These are phyloP conservation scores for Orthonyx spaldingii DNA, from an alignment of 2,113 vertebrate species.

Conservation along the genomic window DNA sequence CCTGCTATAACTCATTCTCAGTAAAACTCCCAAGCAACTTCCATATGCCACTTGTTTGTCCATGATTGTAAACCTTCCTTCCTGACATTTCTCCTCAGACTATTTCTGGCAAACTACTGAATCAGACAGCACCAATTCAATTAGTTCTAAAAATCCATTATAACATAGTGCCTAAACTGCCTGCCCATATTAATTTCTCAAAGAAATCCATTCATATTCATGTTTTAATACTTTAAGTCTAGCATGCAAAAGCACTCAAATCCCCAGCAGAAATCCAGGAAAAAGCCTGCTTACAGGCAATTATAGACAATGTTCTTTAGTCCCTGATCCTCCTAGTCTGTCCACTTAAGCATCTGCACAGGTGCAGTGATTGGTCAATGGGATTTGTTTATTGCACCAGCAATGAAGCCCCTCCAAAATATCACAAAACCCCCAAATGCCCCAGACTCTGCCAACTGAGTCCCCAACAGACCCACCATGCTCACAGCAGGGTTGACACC, in stretches of 20 bases:
- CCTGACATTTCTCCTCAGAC: not conserved
- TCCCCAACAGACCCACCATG: rapidly evolving
- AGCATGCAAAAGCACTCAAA: slow-evolving; percentile 33
- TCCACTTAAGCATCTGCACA: not conserved
- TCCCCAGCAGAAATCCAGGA: slow-evolving; percentile 31
- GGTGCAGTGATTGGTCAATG: not conserved
- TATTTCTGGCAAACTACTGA: not conserved
- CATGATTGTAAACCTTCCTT: not conserved
- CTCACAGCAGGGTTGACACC: not conserved
- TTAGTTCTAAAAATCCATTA: slow-evolving; percentile 49
- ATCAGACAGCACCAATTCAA: slow-evolving; percentile 36
- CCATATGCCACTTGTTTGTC: not conserved
- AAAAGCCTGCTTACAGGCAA: slow-evolving; percentile 9
- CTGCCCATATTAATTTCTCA: slow-evolving; percentile 29
- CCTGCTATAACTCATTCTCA: not conserved
- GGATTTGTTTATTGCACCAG: not conserved
- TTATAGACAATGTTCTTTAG: not conserved
- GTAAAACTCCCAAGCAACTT: not conserved
- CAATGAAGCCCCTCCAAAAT: not conserved
- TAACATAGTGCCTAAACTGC: slow-evolving; percentile 17
- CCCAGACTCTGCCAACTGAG: not conserved
- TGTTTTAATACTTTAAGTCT: slow-evolving; percentile 55
- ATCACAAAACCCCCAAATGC: not conserved
- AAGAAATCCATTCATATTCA: slow-evolving; percentile 55
- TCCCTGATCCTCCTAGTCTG: not conserved